Base-by-base conservation (phyloP, 2,888 invertebrate genomes). In the Nomada flava region DNA sequence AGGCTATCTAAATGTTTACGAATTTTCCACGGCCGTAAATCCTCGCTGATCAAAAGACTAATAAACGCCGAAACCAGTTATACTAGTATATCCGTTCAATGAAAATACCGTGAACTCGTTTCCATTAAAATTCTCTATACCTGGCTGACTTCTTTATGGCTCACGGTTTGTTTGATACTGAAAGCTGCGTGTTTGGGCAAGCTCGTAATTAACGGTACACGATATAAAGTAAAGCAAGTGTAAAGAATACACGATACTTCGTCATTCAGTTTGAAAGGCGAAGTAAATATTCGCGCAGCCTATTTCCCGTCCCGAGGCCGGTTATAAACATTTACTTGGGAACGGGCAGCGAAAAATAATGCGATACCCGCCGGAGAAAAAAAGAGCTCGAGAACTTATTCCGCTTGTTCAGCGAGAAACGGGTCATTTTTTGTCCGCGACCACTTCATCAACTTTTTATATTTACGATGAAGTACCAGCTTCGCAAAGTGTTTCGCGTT, bases 371-470 rank as follows among this genome's bases (percentile, higher is more conserved):
- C 13, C 1, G 36, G 70, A 7, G 7, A 7, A 36, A 36, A 36
- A 36, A 29, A 50, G 57, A n/a, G 4, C 47, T 50, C 10, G 7
- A 44, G 15, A 63, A 72, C 53, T 53, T 63, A 55, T 42, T 26
- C 15, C 42, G 26, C n/a, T 63, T 36, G 36, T 72, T 63, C 72
- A 10, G 1, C 13, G 23, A 42, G 63, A 72, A 72, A 42, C 26
- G 53, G 72, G 72, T 72, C 72, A 63, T 44, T 63, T 72, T 72
- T 52, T 44, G 7, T 44, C 15, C 47, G 2, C 15, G 10, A 10
- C 69, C 44, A 29, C 72, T 72, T 72, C 63, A 29, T 64, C 42
- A 26, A 55, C 63, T 72, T 72, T 72, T 72, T 55, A 53, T 53
- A 42, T 53, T 53, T 26, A n/a, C 42, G 63, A 72, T 13, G 2